Conservation (phyloP, 2,888 invertebrate species). For the Palloptera scutellata region DNA sequence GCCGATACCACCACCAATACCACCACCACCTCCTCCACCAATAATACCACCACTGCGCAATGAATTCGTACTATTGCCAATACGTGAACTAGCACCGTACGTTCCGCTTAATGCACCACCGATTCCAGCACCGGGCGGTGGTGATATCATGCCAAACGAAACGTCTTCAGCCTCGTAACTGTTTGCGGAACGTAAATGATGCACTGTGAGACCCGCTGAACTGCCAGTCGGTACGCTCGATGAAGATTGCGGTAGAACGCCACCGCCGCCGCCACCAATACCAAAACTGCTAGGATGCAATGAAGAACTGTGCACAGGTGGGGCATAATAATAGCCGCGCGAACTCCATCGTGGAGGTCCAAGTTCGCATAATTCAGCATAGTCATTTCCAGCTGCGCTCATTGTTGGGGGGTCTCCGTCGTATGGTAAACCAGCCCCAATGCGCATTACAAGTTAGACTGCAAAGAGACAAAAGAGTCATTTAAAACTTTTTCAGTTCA, state of each 20-base stretch:
- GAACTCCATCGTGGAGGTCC: conserved; percentile 65
- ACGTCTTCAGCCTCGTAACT: conserved; percentile 65
- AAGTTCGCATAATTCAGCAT: conserved; percentile 66
- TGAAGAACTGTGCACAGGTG: conserved; percentile 53
- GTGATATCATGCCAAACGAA: conserved; percentile 59
- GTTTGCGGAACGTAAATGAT: conserved; percentile 58
- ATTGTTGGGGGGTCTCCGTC: conserved; percentile 64
- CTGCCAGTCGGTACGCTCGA: conserved; percentile 58
- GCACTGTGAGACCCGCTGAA: conserved; percentile 53
- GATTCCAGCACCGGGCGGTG: conserved; percentile 51
- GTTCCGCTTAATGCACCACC: conserved; percentile 43
- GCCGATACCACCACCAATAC: conserved; percentile 32
- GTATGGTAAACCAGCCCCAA: conserved; percentile 61
- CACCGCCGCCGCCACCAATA: conserved; percentile 27
- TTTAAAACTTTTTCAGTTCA: too few relatives aligned
- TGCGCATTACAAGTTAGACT: conserved; percentile 57
- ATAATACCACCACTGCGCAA: conserved; percentile 61
- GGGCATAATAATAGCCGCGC: conserved; percentile 62
- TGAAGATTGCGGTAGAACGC: conserved; percentile 52
- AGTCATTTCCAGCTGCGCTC: conserved; percentile 65
- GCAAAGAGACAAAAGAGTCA: too few relatives aligned
- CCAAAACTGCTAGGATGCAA: conserved; percentile 47
- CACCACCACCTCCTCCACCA: conserved; percentile 55
- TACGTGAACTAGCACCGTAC: conserved; percentile 54
- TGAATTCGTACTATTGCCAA: conserved; percentile 64